Evolutionary conservation across 92 coral and sea anemone genomes (phyloP).

Genomic region (Umimayanthus chanpuru): DNA sequence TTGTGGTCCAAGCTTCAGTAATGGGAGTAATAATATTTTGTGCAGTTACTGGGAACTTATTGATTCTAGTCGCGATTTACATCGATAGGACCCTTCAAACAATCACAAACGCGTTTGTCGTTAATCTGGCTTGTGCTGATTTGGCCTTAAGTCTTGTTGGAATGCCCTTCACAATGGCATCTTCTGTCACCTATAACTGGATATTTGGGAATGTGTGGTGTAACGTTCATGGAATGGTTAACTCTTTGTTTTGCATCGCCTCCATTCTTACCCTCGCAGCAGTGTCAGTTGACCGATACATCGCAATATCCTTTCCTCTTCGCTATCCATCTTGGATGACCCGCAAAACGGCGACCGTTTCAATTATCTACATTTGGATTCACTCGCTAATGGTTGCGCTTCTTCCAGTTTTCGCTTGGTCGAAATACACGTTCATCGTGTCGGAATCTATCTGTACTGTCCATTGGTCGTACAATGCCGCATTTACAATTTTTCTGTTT

Average conservation of each 20-base stretch:
- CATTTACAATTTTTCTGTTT: constrained; percentile 71
- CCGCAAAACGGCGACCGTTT: constrained; percentile 55
- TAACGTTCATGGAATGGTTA: constrained; percentile 81
- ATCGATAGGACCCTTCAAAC: constrained; percentile 80
- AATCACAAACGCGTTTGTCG: constrained; percentile 86
- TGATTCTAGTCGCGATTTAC: constrained; percentile 78
- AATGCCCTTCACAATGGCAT: constrained; percentile 89
- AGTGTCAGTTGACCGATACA: constrained; percentile 87
- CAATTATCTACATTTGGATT: constrained; percentile 80
- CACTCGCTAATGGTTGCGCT: constrained; percentile 68
- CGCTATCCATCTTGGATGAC: constrained; percentile 78
- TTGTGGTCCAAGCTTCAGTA: constrained; percentile 67
- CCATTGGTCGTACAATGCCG: constrained; percentile 67
- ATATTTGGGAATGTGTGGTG: constrained; percentile 83
- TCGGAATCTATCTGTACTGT: constrained; percentile 89
- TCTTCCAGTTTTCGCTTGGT: constrained; percentile 79
- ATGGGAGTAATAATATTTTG: constrained; percentile 73
- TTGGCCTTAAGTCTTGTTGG: constrained; percentile 69
- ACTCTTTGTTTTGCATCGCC: constrained; percentile 84
- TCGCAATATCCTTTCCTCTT: constrained; percentile 83
- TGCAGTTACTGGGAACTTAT: constrained; percentile 72
- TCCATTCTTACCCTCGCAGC: constrained; percentile 87
- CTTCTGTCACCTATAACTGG: constrained; percentile 88
- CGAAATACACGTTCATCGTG: constrained; percentile 64
- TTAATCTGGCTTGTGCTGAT: constrained; percentile 86